Conservation (phyloP, 1,140 invertebrate genomes). For the Lutraria rhynchaena region DNA sequence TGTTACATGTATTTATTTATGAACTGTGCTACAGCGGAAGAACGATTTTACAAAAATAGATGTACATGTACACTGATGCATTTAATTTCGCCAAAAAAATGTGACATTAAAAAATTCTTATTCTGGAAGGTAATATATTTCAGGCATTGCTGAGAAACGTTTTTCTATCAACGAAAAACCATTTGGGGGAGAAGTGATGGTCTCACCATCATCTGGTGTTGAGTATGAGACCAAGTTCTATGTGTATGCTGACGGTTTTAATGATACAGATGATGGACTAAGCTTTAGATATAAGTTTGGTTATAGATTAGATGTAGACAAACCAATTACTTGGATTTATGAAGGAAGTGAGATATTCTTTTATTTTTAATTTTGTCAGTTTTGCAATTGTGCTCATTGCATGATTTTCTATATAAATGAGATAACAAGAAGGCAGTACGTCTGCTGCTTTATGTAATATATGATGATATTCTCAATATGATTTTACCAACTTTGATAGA, state of each 20-base stretch:
- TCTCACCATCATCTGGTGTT: constrained; percentile 44
- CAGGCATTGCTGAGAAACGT: constrained; percentile 52
- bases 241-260: constrained; percentile 39
- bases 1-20: not conserved
- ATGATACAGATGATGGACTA: constrained; percentile 58
- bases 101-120: no score
- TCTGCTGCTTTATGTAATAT: no score
- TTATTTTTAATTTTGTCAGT: not conserved
- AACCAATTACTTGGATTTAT: constrained; percentile 60
- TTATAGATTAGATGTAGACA: constrained; percentile 34
- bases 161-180: constrained; percentile 63
- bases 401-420: no score
- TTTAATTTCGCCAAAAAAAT: no score
- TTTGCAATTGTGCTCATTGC: no score
- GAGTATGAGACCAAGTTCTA: constrained; percentile 62
- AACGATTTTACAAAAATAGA: no score
- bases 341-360: constrained; percentile 58
- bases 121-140: no score
- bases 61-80: no score
- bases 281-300: constrained; percentile 64
- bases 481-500: no score
- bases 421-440: no score
- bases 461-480: no score
- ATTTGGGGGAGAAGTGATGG: not conserved
- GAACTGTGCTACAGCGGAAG: no score